phyloP scores from a whole-genome alignment of 1,140 invertebrate genomes.

The Apis laboriosa region DNA sequence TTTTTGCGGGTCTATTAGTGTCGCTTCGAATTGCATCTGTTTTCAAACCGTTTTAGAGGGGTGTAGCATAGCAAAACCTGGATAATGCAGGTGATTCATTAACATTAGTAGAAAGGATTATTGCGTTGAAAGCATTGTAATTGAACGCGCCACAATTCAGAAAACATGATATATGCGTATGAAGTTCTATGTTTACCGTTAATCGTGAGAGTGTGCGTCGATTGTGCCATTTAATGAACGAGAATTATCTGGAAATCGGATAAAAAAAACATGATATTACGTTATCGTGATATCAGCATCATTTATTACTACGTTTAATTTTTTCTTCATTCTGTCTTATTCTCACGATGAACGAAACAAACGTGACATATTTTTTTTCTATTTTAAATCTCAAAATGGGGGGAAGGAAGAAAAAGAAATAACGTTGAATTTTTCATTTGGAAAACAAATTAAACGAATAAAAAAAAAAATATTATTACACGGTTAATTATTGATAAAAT shows the following conservation, averaged over 20 bases:
- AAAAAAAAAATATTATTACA: too few relatives aligned
- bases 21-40: background rate
- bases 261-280: background rate
- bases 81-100: background rate
- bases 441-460: background rate
- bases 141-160: background rate
- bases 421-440: background rate
- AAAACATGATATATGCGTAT: background rate
- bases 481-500: too few relatives aligned
- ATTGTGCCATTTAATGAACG: background rate
- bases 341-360: background rate
- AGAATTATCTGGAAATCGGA: background rate
- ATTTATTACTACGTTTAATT: background rate
- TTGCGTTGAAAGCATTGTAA: background rate
- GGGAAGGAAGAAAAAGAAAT: too few relatives aligned
- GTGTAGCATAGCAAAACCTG: background rate
- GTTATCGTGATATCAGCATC: background rate
- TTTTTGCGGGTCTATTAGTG: background rate
- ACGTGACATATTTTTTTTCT: too few relatives aligned
- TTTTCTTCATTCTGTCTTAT: background rate
- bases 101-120: background rate
- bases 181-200: background rate
- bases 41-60: background rate
- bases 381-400: too few relatives aligned
- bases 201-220: background rate